phyloP scores from a whole-genome alignment of 1,140 invertebrate genomes.

The Leucophenga varia region DNA sequence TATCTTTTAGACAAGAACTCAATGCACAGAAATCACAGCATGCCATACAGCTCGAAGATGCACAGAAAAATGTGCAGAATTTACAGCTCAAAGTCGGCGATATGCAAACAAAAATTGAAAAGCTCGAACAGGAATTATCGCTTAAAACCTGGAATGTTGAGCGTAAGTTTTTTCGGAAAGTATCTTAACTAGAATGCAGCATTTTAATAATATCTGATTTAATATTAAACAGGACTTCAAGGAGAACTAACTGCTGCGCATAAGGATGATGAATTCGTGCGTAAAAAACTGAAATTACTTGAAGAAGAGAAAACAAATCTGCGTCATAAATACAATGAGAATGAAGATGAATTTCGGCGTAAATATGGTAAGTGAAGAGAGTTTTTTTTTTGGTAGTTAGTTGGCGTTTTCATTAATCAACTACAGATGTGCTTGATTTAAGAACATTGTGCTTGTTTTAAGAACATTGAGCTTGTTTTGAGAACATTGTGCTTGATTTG shows the following conservation, averaged over 20 bases:
- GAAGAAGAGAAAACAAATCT: constrained; percentile 60
- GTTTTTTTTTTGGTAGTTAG: constrained; percentile 12
- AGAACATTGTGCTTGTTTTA: no score
- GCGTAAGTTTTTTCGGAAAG: no score
- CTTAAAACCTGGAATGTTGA: constrained; percentile 62
- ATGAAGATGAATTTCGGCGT: constrained; percentile 57
- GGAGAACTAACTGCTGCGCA: constrained; percentile 61
- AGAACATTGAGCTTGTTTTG: no score
- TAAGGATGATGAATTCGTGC: constrained; percentile 61
- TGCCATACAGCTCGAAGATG: constrained; percentile 59
- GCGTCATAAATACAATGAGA: constrained; percentile 58
- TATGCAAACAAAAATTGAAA: constrained; percentile 60
- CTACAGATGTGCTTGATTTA: no score
- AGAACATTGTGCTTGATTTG: no score
- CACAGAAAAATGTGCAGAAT: constrained; percentile 57
- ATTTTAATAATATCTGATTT: no score
- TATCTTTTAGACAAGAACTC: constrained; percentile 57
- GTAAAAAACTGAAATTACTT: constrained; percentile 59
- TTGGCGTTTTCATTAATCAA: background rate
- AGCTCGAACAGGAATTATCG: constrained; percentile 60
- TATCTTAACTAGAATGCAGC: no score
- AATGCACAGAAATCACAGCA: constrained; percentile 61
- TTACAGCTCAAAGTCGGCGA: constrained; percentile 60
- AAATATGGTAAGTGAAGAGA: constrained; percentile 57
- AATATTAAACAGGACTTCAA: constrained; percentile 63